These are phyloP conservation scores for Esox lucius DNA, from an alignment of 2,797 vertebrate genomes.

Conservation along the genomic window DNA sequence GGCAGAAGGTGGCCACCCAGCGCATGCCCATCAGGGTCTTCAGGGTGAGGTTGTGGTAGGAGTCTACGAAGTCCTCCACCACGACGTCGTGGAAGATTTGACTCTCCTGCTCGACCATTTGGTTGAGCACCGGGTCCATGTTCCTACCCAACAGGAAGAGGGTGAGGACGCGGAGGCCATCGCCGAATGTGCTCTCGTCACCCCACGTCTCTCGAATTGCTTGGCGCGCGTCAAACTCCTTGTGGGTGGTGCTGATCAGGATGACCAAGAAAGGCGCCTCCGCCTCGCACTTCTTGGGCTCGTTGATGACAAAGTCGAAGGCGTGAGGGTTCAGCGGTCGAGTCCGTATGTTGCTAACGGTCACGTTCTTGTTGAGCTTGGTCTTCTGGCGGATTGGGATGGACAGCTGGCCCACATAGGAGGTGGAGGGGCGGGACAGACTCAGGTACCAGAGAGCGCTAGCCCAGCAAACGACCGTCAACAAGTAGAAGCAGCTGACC, in stretches of 20 bases:
- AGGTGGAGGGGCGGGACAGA: constrained; percentile 88
- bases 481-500: constrained; percentile 93
- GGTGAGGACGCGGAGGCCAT: constrained; percentile 84
- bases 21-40: constrained; percentile 99
- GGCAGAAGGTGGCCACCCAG: constrained; percentile 93
- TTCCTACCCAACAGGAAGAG: constrained; percentile 93
- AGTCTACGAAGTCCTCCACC: constrained; percentile 96
- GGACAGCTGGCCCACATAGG: constrained; percentile 84
- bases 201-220: constrained; percentile 98
- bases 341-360: constrained; percentile 92
- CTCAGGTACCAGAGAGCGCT: constrained; percentile 98
- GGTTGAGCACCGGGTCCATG: constrained; percentile 87
- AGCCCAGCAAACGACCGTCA: constrained; percentile 98
- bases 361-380: constrained; percentile 82
- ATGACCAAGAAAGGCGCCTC: constrained; percentile 89
- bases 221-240: constrained; percentile 96
- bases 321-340: constrained; percentile 95
- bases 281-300: constrained; percentile 90
- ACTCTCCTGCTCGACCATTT: constrained; percentile 99
- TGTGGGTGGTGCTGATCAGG: constrained; percentile 98
- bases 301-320: constrained; percentile 93
- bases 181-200: constrained; percentile 89
- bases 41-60: constrained; percentile 96
- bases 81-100: constrained; percentile 98
- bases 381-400: constrained; percentile 76